Base-by-base conservation (phyloP, 2,888 invertebrate genomes). In the Plebejus argus region DNA sequence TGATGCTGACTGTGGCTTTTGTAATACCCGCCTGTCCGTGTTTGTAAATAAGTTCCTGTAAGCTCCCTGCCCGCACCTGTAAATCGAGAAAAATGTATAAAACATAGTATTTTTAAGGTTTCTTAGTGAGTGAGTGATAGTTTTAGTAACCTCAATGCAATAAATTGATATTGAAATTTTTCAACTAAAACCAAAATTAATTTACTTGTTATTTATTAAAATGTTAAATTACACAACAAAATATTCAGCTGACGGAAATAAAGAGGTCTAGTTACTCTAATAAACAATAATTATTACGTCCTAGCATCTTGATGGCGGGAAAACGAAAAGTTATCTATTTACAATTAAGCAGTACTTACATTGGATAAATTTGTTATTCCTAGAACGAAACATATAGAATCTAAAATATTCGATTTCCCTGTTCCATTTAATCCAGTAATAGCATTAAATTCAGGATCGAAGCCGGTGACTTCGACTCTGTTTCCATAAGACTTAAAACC, bases 401-500 rank as follows among this genome's bases (percentile, higher is more conserved):
- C 99, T 79, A 99, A 95, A 86, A 99, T 98, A 87, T 99, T 99
- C 0, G 99, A 99, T 92, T 99, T 99, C 56, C 99, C 99, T 81
- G 98, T 98, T 8, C 99, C 99, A 91, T 99, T 99, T 74, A 99
- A 93, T 0, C 99, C 99, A 18, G 99, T 99, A 77, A 99, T 99
- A 4, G 99, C 99, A 86, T 99, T 99, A 88, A 99, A 99, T 89
- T 98, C 96, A 0, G 96, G 96, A 93, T 99, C 99, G 88, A 99
- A 99, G 1, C 97, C 98, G 81, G 96, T 96, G 76, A 99, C 96
- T 92, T 98, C 98, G 0, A 98, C 98, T 82, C 98, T 95, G 83
- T 97, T 97, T 0, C 99, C 99, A 86, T 99, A 99, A 0, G 99
- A 99, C 91, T 99, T 99, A 88, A 99, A 99, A 72, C 99, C 99